Evolutionary conservation across 2,797 vertebrate genomes (phyloP), one percentile per base, ranked within the genome.

Genomic region (Tympanoctomys barrerae): DNA sequence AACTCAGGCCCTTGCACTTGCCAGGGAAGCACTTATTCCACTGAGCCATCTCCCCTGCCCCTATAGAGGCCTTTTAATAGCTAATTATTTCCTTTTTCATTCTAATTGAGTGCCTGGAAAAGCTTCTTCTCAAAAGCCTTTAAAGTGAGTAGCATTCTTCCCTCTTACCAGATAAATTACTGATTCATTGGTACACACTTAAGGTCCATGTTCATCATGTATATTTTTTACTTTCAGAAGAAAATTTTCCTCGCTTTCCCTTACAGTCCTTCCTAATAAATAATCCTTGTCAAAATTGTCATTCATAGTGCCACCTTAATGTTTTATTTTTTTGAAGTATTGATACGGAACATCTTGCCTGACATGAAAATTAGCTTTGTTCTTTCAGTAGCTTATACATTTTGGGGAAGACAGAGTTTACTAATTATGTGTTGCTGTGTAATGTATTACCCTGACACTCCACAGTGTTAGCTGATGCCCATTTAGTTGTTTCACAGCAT

Each of bases 271-370:
- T 94, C 14, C 9, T 90, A 78, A 82, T 77, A 92, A 91, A 81
- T 87, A 54, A 6, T 70, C 19, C 39, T 82, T 66, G 9, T 93
- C 46, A 96, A 46, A 86, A 71, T 92, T 46, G 83, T 87, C 73
- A 80, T 81, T 87, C 73, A 80, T 81, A 68, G 52, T 79, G 36
- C 42, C 21, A 88, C 21, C 28, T 57, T 57, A 57, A 61, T 22
- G 19, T 61, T 57, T 18, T 16, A 61, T 73, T 77, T 92, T 87
- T 12, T 7, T n/a, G 39, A 88, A 73, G 39, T 75, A n/a, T 54
- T 64, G 19, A 49, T 28, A 36, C 1, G 36, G 61, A 7, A 28
- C 59, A 36, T 64, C 18, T 79, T 93, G 68, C 33, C 18, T 87
- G 85, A 22, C 68, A 68, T 81, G 75, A 89, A 82, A 89, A 59